Conservation (phyloP, 2,797 vertebrate genomes). For the Pygocentrus nattereri region DNA sequence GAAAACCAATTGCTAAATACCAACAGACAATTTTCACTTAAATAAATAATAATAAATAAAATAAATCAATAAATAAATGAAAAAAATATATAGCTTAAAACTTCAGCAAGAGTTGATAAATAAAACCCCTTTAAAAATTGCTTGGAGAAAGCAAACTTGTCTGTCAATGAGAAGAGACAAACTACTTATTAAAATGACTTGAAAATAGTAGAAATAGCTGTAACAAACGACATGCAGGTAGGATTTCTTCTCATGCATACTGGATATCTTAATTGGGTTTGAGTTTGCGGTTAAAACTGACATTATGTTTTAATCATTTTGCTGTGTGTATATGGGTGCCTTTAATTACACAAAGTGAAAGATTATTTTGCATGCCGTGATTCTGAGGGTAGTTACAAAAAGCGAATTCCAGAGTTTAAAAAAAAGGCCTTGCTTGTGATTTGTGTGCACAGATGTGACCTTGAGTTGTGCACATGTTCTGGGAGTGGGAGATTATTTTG, state of each 20-base stretch:
- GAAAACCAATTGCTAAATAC: neutral
- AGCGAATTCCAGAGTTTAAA: neutral
- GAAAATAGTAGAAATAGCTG: too few species aligned
- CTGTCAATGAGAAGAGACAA: too few species aligned
- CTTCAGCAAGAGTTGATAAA: too few species aligned
- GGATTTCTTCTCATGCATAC: too few species aligned
- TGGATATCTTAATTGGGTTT: neutral
- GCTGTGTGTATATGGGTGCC: neutral
- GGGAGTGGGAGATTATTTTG: neutral
- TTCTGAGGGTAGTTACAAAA: neutral
- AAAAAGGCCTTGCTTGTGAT: neutral
- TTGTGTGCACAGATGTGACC: neutral
- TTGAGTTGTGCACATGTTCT: neutral
- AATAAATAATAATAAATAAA: too few species aligned
- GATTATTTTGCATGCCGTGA: neutral
- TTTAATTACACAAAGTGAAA: neutral
- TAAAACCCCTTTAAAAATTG: too few species aligned
- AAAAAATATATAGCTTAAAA: too few species aligned
- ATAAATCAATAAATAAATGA: too few species aligned
- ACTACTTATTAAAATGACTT: too few species aligned
- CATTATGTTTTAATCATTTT: neutral
- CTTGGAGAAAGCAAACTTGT: too few species aligned
- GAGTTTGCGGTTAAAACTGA: neutral
- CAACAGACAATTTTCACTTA: too few species aligned
- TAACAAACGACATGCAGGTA: too few species aligned